These are phyloP conservation scores for Hydrozoanthus gracilis DNA, from an alignment of 92 coral and sea anemone genomes.

Conservation along the genomic window DNA sequence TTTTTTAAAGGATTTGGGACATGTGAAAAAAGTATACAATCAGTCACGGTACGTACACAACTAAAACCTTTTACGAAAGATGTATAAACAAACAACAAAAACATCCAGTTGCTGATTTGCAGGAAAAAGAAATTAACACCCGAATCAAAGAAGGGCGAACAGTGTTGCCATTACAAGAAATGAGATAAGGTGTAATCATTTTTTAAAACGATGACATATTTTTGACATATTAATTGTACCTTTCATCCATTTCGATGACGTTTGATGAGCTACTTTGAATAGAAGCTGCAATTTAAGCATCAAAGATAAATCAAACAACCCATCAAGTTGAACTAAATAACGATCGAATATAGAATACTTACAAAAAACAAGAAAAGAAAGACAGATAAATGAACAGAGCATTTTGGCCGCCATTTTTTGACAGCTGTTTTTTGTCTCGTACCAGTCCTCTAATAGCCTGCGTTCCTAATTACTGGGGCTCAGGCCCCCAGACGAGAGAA, in stretches of 20 bases:
- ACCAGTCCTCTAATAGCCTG: constrained; percentile 1
- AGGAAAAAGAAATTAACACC: no score
- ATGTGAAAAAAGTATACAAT: no score
- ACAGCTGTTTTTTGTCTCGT: constrained; percentile 28
- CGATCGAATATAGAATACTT: constrained; percentile 10
- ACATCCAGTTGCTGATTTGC: no score
- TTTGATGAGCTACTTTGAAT: constrained; percentile 26
- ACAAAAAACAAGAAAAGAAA: constrained; percentile 11
- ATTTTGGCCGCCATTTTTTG: constrained; percentile 42
- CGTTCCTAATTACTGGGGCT: background rate
- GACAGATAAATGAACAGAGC: background rate
- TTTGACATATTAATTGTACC: background rate
- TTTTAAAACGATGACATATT: background rate
- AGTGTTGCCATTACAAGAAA: background rate
- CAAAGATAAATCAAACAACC: background rate
- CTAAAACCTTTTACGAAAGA: no score
- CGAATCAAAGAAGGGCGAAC: background rate
- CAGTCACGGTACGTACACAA: no score
- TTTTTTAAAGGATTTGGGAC: no score
- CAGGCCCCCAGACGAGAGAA: background rate
- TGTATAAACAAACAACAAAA: no score
- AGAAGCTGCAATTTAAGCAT: constrained; percentile 9
- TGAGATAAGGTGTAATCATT: background rate
- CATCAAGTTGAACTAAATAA: background rate
- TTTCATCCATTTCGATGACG: constrained; percentile 45